Conservation (phyloP, 2,888 invertebrate species). For the Phortica okadai region DNA sequence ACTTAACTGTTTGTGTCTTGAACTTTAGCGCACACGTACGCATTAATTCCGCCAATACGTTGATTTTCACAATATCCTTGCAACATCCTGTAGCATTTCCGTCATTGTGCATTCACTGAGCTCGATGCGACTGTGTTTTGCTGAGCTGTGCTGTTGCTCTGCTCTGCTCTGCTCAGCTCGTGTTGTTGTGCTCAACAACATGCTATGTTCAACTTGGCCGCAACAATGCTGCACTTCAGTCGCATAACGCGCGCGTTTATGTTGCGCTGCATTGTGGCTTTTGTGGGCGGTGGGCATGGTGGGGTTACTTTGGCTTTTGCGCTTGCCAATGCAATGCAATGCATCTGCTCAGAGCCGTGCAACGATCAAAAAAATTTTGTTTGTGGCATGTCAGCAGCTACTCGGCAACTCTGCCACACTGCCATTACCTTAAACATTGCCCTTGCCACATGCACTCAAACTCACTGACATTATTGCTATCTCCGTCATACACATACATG, state of each 20-base stretch:
- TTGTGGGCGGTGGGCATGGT: background rate
- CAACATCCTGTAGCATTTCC: constrained; percentile 58
- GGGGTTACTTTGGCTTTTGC: constrained; percentile 11
- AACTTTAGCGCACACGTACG: constrained; percentile 6
- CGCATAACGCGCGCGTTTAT: constrained; percentile 4
- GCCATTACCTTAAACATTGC: background rate
- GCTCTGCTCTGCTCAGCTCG: background rate
- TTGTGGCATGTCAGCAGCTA: constrained; percentile 32
- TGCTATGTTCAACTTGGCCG: background rate
- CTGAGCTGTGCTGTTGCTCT: background rate
- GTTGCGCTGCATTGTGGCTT: constrained; percentile 24
- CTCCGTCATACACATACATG: background rate
- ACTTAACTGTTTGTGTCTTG: background rate
- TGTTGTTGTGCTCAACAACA: background rate
- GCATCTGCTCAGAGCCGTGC: background rate
- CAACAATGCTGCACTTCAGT: background rate
- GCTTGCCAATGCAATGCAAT: constrained; percentile 6
- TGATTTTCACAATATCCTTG: constrained; percentile 69
- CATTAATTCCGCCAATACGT: constrained; percentile 64
- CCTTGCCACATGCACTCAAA: background rate
- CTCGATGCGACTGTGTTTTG: background rate
- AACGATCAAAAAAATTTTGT: constrained; percentile 19
- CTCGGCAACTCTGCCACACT: constrained; percentile 8
- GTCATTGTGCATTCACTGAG: constrained; percentile 15
- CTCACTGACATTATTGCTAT: background rate